phyloP scores from a whole-genome alignment of 2,888 invertebrate genomes.

The Drosophila ezoana region DNA sequence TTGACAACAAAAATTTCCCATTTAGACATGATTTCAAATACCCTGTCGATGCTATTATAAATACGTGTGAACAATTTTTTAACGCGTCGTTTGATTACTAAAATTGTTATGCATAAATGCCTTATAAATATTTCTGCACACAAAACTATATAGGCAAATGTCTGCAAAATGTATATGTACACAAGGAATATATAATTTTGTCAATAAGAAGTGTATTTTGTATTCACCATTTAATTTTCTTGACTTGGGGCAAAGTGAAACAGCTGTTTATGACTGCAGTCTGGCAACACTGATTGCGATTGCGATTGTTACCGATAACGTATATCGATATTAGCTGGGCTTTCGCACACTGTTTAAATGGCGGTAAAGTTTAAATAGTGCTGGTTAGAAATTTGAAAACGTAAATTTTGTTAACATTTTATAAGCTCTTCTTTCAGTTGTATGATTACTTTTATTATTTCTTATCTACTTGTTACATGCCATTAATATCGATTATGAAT shows the following conservation, averaged over 20 bases:
- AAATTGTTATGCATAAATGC: not conserved
- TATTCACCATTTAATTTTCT: not conserved
- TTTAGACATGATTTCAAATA: slow-evolving; percentile 23
- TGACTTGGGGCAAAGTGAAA: not conserved
- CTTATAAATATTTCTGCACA: too few species aligned
- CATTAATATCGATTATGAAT: slow-evolving; percentile 26
- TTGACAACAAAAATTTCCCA: slow-evolving; percentile 12
- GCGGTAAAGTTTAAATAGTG: not conserved
- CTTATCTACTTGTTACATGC: slow-evolving; percentile 26
- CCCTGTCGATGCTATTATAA: slow-evolving; percentile 4
- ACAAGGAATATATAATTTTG: too few species aligned
- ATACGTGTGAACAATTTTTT: not conserved
- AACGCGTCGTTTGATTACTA: not conserved
- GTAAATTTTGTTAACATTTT: not conserved
- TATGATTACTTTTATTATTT: slow-evolving; percentile 35
- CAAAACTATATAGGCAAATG: not conserved
- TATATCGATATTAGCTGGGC: not conserved
- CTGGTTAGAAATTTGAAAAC: too few species aligned
- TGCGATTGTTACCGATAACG: not conserved
- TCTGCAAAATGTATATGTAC: not conserved
- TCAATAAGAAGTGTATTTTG: slow-evolving; percentile 14
- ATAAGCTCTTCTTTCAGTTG: not conserved
- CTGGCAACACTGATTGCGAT: slow-evolving; percentile 21
- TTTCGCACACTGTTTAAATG: not conserved
- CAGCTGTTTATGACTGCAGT: slow-evolving; percentile 16